Evolutionary conservation across 2,888 invertebrate species (phyloP).

Genomic region (Pandemis cinnamomeana): DNA sequence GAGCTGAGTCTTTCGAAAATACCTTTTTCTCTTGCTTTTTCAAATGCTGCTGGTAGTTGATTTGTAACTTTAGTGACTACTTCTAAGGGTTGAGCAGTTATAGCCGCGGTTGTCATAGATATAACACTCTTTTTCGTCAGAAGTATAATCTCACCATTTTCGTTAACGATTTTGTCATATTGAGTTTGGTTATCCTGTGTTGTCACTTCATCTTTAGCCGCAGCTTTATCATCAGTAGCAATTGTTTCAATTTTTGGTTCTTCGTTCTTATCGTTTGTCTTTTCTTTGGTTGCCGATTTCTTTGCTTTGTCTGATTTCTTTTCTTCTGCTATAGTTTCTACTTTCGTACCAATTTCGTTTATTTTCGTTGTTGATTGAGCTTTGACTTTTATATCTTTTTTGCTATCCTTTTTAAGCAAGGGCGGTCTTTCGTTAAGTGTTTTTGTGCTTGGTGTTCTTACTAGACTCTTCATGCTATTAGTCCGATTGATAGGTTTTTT

Average conservation of each 20-base stretch:
- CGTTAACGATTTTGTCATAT: slow-evolving; percentile 74
- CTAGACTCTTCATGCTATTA: slow-evolving; percentile 74
- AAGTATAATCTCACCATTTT: slow-evolving; percentile 74
- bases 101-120: slow-evolving; percentile 85
- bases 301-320: slow-evolving; percentile 47
- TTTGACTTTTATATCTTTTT: slow-evolving; percentile 66
- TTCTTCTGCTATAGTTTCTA: slow-evolving; percentile 53
- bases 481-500: slow-evolving; percentile 74
- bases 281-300: slow-evolving; percentile 43
- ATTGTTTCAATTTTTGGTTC: slow-evolving; percentile 48
- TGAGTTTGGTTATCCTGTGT: slow-evolving; percentile 80
- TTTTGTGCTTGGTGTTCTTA: slow-evolving; percentile 73
- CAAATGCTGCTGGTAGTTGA: slow-evolving; percentile 77
- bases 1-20: slow-evolving; percentile 78
- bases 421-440: slow-evolving; percentile 73
- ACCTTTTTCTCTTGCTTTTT: slow-evolving; percentile 80
- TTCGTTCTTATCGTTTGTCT: slow-evolving; percentile 41
- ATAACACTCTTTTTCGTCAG: slow-evolving; percentile 80
- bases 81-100: slow-evolving; percentile 83
- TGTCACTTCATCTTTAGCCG: slow-evolving; percentile 60
- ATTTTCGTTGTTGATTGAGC: slow-evolving; percentile 65
- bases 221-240: slow-evolving; percentile 51
- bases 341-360: slow-evolving; percentile 62
- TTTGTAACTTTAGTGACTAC: slow-evolving; percentile 83
- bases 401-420: slow-evolving; percentile 64